Percentiles rank a stretch among this genome's conserved stretches.
These are phyloP conservation scores for Entomobrya multifasciata DNA, from an alignment of 2,888 invertebrate genomes.

Conservation along the genomic window DNA sequence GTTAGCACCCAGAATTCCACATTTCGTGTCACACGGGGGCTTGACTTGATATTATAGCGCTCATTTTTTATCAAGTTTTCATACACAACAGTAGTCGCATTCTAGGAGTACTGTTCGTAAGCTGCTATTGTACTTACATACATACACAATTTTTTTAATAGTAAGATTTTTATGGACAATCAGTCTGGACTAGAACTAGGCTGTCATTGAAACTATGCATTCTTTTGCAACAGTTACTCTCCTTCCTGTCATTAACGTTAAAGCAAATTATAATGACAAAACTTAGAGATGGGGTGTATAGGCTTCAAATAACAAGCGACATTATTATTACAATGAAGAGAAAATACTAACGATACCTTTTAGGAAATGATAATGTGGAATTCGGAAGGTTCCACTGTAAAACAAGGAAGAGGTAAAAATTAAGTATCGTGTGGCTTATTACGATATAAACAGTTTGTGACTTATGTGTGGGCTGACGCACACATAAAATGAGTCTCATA, in stretches of 20 bases:
- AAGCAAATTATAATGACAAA: slow-evolving; percentile 1
- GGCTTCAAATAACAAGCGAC: slow-evolving; percentile 31
- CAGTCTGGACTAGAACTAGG: slow-evolving; percentile 74
- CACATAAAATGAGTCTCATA: slow-evolving; percentile 66
- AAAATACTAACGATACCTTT: too few relatives aligned
- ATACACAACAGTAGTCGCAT: not conserved
- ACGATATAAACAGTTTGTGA: slow-evolving; percentile 51
- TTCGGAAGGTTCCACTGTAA: slow-evolving; percentile 1
- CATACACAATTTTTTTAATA: not conserved
- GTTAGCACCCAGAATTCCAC: slow-evolving; percentile 42
- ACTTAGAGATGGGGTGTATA: not conserved
- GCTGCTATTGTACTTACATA: slow-evolving; percentile 28
- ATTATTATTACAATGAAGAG: too few relatives aligned
- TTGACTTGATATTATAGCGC: not conserved
- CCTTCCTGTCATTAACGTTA: not conserved
- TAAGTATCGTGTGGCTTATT: slow-evolving; percentile 48
- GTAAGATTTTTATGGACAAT: slow-evolving; percentile 62
- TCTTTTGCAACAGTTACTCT: slow-evolving; percentile 52
- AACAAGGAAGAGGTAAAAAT: slow-evolving; percentile 38
- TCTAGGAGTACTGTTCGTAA: slow-evolving; percentile 10
- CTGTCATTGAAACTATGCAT: slow-evolving; percentile 64
- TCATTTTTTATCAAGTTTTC: not conserved
- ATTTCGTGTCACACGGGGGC: slow-evolving; percentile 6
- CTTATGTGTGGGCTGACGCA: slow-evolving; percentile 52
- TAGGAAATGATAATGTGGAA: slow-evolving; percentile 43